Percentiles rank a stretch among this genome's conserved stretches.
These are phyloP conservation scores for Siphonodentalium dalli DNA, from an alignment of 2,888 invertebrate species.

Conservation along the genomic window DNA sequence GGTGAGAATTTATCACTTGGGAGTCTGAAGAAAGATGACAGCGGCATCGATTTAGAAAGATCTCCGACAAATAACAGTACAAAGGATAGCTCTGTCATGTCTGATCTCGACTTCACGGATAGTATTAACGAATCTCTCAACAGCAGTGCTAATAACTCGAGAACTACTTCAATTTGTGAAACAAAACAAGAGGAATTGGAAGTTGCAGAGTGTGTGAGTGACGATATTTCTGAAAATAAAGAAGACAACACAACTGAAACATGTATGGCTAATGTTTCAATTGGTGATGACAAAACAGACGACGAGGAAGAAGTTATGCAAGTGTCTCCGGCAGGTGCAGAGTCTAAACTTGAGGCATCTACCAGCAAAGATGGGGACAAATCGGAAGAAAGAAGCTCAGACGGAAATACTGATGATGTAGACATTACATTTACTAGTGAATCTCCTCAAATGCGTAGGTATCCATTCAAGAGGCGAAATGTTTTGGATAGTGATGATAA, in stretches of 20 bases:
- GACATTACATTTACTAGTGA: no score
- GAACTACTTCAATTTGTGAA: conserved; percentile 28
- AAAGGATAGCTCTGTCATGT: conserved; percentile 5
- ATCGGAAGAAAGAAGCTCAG: no score
- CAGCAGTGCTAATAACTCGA: conserved; percentile 32
- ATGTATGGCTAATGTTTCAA: no score
- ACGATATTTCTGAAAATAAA: no score
- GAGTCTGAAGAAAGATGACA: conserved; percentile 56
- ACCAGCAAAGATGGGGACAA: no score
- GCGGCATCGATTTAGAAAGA: conserved; percentile 55
- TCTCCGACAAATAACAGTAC: conserved; percentile 31
- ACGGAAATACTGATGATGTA: no score
- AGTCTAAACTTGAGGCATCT: no score
- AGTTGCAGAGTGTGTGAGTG: background rate
- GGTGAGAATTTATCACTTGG: conserved; percentile 6
- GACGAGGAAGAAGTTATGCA: no score
- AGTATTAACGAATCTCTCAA: conserved; percentile 28
- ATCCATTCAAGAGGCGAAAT: background rate
- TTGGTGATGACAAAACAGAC: no score
- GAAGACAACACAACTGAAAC: no score
- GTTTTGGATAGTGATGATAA: no score
- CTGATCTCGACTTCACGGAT: conserved; percentile 30
- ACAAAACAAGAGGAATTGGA: conserved; percentile 1
- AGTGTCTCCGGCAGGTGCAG: no score
- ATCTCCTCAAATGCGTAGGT: background rate